Base-by-base conservation (phyloP, 2,113 vertebrate species). In the Physeter macrocephalus region DNA sequence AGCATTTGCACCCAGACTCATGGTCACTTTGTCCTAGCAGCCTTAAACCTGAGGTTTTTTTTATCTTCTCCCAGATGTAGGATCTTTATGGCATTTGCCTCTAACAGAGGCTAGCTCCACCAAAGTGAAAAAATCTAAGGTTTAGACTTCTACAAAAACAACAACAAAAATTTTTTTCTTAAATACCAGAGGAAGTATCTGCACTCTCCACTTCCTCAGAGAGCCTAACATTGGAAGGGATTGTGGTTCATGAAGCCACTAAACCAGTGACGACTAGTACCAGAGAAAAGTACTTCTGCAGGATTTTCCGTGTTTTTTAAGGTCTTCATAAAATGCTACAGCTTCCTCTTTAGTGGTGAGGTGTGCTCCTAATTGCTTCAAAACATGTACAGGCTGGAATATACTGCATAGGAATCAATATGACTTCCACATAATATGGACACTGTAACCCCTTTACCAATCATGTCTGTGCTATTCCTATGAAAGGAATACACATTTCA, bases 71-170 rank as follows among this genome's bases (percentile, higher is more conserved):
- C 54, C 59, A 27, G 69, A 31, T 2, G 11, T 25, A 29, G 41
- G 31, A 41, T 43, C 43, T 57, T 23, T 20, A 46, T 1, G 4
- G 71, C 6, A 84, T 72, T 57, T 12, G 2, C 17, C 27, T 90
- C 31, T 46, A 57, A 34, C 27, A 39, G 69, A 84, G 49, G 54
- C 31, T 67, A 52, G 54, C 74, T 57, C 78, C 14, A 77, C 57
- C 64, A 7, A 92, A 75, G 43, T 41, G 54, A 82, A 84, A n/a
- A 95, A 88, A n/a, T 85, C 43, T 54, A 64, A 85, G 31, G 13
- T 59, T 81, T 88, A 91, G 31, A 93, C 34, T 84, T 96, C 74
- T 96, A 93, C 8, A 62, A 89, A 94, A 93, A 75, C 23, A 2
- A 64, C 39, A 34, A 18, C 5, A 52, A 17, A 0, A 4, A 36